A percentile compares a stretch with the other conserved stretches of the same genome.
Conservation (phyloP, 2,888 invertebrate species). For the Quadriops clusia region DNA sequence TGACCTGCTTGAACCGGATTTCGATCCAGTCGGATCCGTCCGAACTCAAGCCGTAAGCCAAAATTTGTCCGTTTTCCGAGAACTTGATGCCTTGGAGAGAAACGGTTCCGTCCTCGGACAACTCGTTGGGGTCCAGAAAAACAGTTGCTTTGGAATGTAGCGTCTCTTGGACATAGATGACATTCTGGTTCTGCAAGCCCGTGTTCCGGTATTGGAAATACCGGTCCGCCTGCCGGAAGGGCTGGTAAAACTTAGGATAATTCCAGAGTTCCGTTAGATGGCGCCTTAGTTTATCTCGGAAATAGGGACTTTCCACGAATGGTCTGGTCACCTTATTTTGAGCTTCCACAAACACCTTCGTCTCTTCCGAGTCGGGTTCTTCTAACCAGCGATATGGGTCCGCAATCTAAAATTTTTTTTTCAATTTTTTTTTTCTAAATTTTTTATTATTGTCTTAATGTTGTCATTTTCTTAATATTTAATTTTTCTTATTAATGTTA, state of each 20-base stretch:
- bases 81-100: slow-evolving; percentile 65
- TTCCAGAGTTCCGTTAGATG: slow-evolving; percentile 88
- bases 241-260: slow-evolving; percentile 90
- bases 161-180: slow-evolving; percentile 73
- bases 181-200: slow-evolving; percentile 93
- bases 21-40: slow-evolving; percentile 96
- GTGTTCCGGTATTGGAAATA: slow-evolving; percentile 91
- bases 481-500: no score
- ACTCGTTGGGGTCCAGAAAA: slow-evolving; percentile 89
- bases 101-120: slow-evolving; percentile 85
- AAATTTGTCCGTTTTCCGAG: slow-evolving; percentile 79
- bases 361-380: slow-evolving; percentile 87
- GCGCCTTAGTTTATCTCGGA: slow-evolving; percentile 59
- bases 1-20: slow-evolving; percentile 69
- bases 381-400: slow-evolving; percentile 97
- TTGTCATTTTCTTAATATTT: no score
- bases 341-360: slow-evolving; percentile 77
- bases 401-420: slow-evolving; percentile 44
- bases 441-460: slow-evolving; percentile 5
- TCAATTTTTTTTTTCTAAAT: slow-evolving; percentile 1
- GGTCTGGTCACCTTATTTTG: slow-evolving; percentile 84
- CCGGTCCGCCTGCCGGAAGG: slow-evolving; percentile 65
- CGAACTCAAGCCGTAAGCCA: slow-evolving; percentile 84
- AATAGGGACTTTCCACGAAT: slow-evolving; percentile 65
- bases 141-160: slow-evolving; percentile 64